Evolutionary conservation across 2,888 invertebrate species (phyloP), one percentile per base, ranked within the genome.

Genomic region (Rhabditoides inermis): DNA sequence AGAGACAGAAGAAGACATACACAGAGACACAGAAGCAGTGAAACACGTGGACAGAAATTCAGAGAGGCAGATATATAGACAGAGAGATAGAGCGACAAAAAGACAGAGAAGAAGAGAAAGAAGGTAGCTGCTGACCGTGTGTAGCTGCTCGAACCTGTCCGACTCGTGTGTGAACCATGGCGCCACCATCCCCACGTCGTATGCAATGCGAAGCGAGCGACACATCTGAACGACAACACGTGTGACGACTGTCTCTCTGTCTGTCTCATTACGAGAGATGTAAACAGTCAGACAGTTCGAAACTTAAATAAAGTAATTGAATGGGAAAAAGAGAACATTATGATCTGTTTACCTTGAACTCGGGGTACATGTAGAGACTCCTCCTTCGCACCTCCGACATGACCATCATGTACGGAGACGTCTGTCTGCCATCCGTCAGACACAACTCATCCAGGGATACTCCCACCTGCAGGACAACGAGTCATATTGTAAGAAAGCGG

Each of bases 291-390:
- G n/a, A 10, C 15, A 20, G 20, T 40, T 10, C 20, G 18, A 40
- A 40, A 40, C 1, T 40, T 40, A 12, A 40, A 20, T n/a, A 40
- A 12, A 44, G 5, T 20, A 18, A 25, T 1, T n/a, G n/a, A n/a
- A n/a, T n/a, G n/a, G n/a, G n/a, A n/a, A n/a, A n/a, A n/a, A n/a
- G n/a, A n/a, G n/a, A n/a, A n/a, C n/a, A n/a, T n/a, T n/a, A n/a
- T n/a, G n/a, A n/a, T n/a, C n/a, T n/a, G n/a, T n/a, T 44, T 10
- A 63, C 63, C 56, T 63, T 63, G 41, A 61, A 63, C 46, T 63
- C 63, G 1, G 61, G 63, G 20, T 55, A 63, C 61, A 63, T 61
- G 45, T 63, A 63, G 20, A 61, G 50, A 5, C 59, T 49, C 5
- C 63, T 36, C 28, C 53, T 49, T 15, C 55, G 48, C 23, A 39